Percentiles rank a stretch among this genome's conserved stretches.
Conservation (phyloP, 2,888 invertebrate genomes). For the Pinctada fucata region DNA sequence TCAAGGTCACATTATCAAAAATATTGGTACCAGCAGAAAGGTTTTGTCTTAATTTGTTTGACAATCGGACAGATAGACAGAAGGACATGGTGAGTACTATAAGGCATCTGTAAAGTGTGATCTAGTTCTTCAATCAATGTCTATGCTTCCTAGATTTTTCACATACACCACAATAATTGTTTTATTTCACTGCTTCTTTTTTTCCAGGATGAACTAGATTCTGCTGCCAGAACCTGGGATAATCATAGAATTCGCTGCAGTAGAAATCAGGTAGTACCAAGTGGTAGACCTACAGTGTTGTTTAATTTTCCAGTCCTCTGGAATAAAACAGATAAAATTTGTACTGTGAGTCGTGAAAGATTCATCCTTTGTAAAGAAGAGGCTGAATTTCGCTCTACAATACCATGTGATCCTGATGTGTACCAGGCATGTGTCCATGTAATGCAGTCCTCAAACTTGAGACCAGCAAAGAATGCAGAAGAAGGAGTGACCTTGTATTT, state of each 20-base stretch:
- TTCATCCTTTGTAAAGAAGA: no score
- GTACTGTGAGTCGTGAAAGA: no score
- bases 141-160: no score
- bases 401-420: conserved; percentile 10
- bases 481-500: neutral
- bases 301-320: neutral
- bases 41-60: no score
- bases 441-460: neutral
- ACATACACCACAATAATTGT: no score
- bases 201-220: neutral
- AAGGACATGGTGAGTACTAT: no score
- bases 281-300: neutral
- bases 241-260: neutral
- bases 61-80: no score
- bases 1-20: no score
- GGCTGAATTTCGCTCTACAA: conserved; percentile 1
- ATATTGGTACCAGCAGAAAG: no score
- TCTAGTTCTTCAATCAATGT: no score
- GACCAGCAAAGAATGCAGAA: neutral
- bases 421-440: neutral
- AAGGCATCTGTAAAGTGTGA: no score
- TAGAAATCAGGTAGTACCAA: neutral
- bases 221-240: neutral
- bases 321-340: neutral
- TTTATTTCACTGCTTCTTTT: no score